Base-by-base conservation (phyloP, 53 echinoderm and acorn worm species). In the Luidia sarsii region DNA sequence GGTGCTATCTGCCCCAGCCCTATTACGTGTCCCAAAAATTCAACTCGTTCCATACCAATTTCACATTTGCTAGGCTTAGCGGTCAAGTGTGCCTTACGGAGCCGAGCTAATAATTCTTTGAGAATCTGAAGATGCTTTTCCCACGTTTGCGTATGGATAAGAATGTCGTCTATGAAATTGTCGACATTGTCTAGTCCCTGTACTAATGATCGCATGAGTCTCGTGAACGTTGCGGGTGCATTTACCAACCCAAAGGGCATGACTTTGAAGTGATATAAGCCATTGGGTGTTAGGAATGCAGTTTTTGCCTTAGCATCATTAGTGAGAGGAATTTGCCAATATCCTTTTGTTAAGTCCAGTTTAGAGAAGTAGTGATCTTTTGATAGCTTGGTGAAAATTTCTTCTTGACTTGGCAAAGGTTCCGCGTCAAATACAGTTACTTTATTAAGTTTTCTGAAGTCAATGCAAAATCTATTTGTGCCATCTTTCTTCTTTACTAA, bases 351-450 rank as follows among this genome's bases (percentile, higher is more conserved):
- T 22, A 91, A 23, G 21, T 91, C 91, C 8, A 91, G 14, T 56
- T 87, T 84, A 0, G 83, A 70, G 57, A 91, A 84, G 30, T 84
- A 91, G 1, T 57, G 70, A 48, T 45, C 56, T 18, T 75, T 51
- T 0, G 88, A 57, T 34, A 91, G 55, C 43, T 71, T 54, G 1
- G 80, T 29, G 38, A 88, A 91, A 21, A 91, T 91, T 48, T 91
- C 84, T 2, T 91, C 88, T 7, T 45, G 71, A 28, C 80, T 65
- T 11, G 91, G 84, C 11, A 91, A 34, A 15, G 87, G 91, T 63
- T 88, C 88, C 3, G 91, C 80, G 51, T 91, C 91, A 20, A 88
- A 91, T 4, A 84, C 70, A 2, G 91, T 91, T 3, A 90, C 36
- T 10, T 57, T 65, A 39, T 90, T 90, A 37, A 90, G 31, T 19